Base-by-base conservation (phyloP, 1,140 invertebrate species). In the Dendrolimus kikuchii region DNA sequence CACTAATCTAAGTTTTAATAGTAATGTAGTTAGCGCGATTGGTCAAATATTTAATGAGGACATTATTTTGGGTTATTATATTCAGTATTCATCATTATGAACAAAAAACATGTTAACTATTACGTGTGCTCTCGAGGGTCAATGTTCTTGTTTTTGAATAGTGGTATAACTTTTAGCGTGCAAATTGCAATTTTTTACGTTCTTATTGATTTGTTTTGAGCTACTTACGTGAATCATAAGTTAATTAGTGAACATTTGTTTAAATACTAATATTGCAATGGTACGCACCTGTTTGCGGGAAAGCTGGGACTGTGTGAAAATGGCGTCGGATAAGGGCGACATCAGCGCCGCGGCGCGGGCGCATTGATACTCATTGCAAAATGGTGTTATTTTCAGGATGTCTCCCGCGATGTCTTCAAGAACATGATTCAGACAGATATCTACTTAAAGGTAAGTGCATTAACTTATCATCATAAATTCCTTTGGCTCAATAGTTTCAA, bases 321-420 rank as follows among this genome's bases (percentile, higher is more conserved):
- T 86, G 85, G 85, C 85, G 81, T 72, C 78, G 74, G 72, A 71
- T 71, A 70, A 71, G 58, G 55, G 73, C 74, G 78, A 79, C 67
- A 60, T 65, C 66, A 83, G 81, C 79, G 75, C 75, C 77, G 64
- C 78, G 55, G 71, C 75, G 76, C 72, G 71, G 59, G 76, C 76
- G 79, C 80, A 72, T 65, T 70, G 70, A 57, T 64, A 69, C 69
- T 23, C 23, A 23, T 23, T 79, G 78, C 76, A 79, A 84, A 78
- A 75, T 75, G 68, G 75, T 78, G 79, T 86, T 86, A 84, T 84
- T 86, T 55, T 84, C 83, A 86, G 81, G 81, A 84, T 75, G 78
- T 73, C 83, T 86, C 83, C 83, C 83, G 83, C 81, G 78, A 75
- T 71, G 81, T 81, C 78, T 86, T 83, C 60, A 81, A 72, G 64